Conservation (phyloP, 2,888 invertebrate species). For the Leptopilina myrica region DNA sequence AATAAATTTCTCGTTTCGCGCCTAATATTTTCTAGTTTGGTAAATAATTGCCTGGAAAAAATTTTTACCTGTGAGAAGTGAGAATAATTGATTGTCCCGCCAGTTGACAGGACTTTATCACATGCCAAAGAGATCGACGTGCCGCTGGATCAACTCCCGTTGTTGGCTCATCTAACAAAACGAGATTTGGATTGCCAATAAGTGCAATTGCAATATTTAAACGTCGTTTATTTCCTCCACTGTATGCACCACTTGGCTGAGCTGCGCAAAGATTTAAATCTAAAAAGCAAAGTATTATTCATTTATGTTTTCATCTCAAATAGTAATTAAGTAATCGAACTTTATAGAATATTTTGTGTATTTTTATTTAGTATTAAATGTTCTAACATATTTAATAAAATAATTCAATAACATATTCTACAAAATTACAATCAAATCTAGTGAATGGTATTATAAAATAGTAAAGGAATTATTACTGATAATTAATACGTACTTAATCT, state of each 20-base stretch:
- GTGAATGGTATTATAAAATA: no score
- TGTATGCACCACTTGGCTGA: constrained; percentile 78
- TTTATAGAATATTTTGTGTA: no score
- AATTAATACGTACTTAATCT: constrained; percentile 77
- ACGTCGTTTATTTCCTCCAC: constrained; percentile 89
- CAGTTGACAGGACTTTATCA: constrained; percentile 78
- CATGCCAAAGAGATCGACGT: constrained; percentile 82
- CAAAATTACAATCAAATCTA: no score
- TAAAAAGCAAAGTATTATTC: constrained; percentile 45
- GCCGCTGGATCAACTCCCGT: constrained; percentile 85
- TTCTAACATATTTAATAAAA: no score
- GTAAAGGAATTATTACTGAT: no score
- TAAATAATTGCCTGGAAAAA: background rate
- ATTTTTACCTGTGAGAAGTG: constrained; percentile 82
- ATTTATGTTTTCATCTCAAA: no score
- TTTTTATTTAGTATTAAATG: no score
- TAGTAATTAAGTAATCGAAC: background rate
- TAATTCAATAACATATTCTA: no score
- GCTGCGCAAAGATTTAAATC: constrained; percentile 71
- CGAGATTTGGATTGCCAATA: constrained; percentile 83
- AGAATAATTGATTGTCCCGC: constrained; percentile 81
- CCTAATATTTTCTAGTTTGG: no score
- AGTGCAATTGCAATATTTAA: constrained; percentile 87
- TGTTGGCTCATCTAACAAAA: constrained; percentile 87
- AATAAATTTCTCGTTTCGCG: no score